Evolutionary conservation across 2,888 invertebrate genomes (phyloP), one percentile per base, ranked within the genome.

Genomic region (Nymphalis polychloros): DNA sequence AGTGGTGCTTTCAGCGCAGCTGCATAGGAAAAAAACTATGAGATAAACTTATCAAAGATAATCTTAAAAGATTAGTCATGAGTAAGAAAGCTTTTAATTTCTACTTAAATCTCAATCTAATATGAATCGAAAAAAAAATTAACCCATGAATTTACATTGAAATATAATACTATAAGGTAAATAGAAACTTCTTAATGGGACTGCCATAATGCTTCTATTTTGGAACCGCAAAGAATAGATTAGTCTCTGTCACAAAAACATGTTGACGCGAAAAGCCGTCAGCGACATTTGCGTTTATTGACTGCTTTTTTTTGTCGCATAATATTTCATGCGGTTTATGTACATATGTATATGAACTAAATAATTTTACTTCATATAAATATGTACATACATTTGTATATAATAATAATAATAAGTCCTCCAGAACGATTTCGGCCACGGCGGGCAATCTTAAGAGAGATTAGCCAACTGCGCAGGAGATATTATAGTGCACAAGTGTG

Each of bases 211-310:
- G 61, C 41, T 61, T 55, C 49, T 47, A 53, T 48, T 48, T 19
- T 53, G 46, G 16, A 48, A 66, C 66, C 48, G 55, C 23, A 19
- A 61, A 53, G 19, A 8, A 61, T 23, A 59, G 19, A n/a, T 31
- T 49, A 48, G 52, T 53, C 55, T 61, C 53, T 47, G 55, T 61
- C 48, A 61, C 49, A 57, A 55, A 19, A 49, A 31, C 35, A 55
- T 19, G 60, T 60, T 23, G 53, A 50, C n/a, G 35, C 20, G 35
- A 41, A 59, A 20, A 35, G 35, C 13, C 17, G 31, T 23, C 31
- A 10, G 8, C 5, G 20, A 17, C 16, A 46, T 63, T 49, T 41
- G 20, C 41, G 52, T 63, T 20, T 41, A n/a, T 4, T 10, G n/a
- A 16, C 7, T 55, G 31, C 53, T 31, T 31, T 55, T 55, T 23